Evolutionary conservation across 1,140 invertebrate species (phyloP).

Genomic region (Dreissena rostriformis): DNA sequence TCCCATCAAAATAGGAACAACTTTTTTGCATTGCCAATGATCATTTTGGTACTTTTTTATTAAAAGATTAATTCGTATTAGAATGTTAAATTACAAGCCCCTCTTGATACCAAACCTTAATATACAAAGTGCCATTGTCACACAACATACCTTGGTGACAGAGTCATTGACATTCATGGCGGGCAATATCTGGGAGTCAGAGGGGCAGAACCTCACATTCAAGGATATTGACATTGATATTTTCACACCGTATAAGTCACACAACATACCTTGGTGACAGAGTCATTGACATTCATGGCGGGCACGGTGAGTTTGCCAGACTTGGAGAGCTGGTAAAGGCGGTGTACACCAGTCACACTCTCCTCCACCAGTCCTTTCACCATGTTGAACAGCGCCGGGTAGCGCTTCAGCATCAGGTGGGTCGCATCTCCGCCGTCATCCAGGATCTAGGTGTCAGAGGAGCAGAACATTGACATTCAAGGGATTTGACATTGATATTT

Average conservation of each 20-base stretch:
- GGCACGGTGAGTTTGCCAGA: constrained; percentile 97
- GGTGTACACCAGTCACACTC: constrained; percentile 98
- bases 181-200: no score
- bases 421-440: constrained; percentile 99
- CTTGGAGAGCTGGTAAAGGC: constrained; percentile 97
- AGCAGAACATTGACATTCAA: background rate
- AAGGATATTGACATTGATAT: no score
- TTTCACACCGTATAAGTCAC: no score
- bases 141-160: no score
- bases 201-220: no score
- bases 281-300: constrained; percentile 99
- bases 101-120: no score
- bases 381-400: constrained; percentile 96
- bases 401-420: constrained; percentile 98
- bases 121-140: no score
- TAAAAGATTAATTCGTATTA: no score
- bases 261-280: constrained; percentile 90
- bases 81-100: no score
- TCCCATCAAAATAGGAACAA: no score
- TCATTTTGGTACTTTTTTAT: no score
- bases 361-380: constrained; percentile 99
- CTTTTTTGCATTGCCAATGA: no score
- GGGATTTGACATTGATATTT: background rate
- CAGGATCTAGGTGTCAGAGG: constrained; percentile 87
- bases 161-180: constrained; percentile 99